Conservation (phyloP, 2,797 vertebrate species). For the Xenentodon cancila region DNA sequence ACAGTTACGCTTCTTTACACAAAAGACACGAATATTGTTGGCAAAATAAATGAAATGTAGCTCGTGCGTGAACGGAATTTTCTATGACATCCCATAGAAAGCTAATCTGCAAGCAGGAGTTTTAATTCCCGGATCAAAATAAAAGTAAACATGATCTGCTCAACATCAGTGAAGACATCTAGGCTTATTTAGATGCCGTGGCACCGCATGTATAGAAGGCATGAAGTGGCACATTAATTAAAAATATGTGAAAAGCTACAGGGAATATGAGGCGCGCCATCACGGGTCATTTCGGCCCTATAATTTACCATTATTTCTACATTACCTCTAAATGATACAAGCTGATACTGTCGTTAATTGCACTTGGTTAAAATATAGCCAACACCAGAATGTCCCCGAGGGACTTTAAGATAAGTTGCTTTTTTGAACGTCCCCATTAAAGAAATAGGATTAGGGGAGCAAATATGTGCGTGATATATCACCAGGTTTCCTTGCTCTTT, state of each 20-base stretch:
- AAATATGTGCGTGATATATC: slow-evolving; percentile 97
- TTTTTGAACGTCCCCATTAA: slow-evolving; percentile 95
- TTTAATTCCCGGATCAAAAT: not conserved
- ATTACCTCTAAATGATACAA: slow-evolving; percentile 99
- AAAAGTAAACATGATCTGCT: not conserved
- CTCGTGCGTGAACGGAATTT: too few relatives aligned
- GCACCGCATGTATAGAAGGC: slow-evolving; percentile 81
- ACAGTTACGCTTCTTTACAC: slow-evolving; percentile 55
- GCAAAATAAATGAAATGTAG: not conserved
- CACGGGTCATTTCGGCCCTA: slow-evolving; percentile 97
- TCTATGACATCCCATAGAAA: too few relatives aligned
- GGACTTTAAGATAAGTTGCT: slow-evolving; percentile 89
- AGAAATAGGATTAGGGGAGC: slow-evolving; percentile 98
- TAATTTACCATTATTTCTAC: slow-evolving; percentile 99
- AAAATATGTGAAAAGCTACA: slow-evolving; percentile 87
- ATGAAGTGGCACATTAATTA: slow-evolving; percentile 93
- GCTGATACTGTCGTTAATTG: slow-evolving; percentile 99
- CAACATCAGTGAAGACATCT: slow-evolving; percentile 76
- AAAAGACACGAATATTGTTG: slow-evolving; percentile 11
- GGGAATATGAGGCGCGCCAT: slow-evolving; percentile 95
- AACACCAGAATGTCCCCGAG: slow-evolving; percentile 89
- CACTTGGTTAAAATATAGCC: slow-evolving; percentile 92
- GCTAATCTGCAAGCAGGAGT: not conserved
- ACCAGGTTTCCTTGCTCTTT: slow-evolving; percentile 96
- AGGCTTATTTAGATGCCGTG: slow-evolving; percentile 81